Evolutionary conservation across 2,797 vertebrate genomes (phyloP), one percentile per base, ranked within the genome.

Genomic region (Streptopelia turtur): DNA sequence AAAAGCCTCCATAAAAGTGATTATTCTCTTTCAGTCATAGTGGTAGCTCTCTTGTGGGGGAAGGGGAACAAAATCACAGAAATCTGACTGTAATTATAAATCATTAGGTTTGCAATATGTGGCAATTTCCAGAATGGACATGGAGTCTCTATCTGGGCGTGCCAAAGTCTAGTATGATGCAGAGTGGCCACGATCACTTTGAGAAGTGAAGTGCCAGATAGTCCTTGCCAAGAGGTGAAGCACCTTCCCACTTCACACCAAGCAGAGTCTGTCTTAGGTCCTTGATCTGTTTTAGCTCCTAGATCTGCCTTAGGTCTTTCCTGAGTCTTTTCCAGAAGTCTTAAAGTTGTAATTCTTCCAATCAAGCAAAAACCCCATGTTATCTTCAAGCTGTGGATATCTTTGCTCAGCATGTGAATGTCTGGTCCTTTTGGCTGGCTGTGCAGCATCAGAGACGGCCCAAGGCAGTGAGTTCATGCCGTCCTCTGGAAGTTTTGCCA

Each of bases 1-100:
- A 93, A 81, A 93, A 89, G 75, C 90, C 37, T 81, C 60, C 52
- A 23, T 90, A 13, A 87, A 96, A 91, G 55, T 31, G 35, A 80
- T 93, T 74, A 53, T 74, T 90, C 59, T 83, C 52, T 70, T 82
- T 90, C 64, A 60, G 55, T 43, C 63, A 6, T 9, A 28, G 63
- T 15, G 31, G 56, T 33, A 47, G 35, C 14, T 27, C 71, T 25
- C 59, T 55, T 60, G 10, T 5, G 27, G 15, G 43, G 22, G 12
- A 43, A 30, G 17, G n/a, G 25, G 39, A 31, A 39, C 0, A 2
- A 28, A 78, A 37, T 28, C 13, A 30, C 55, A 60, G 21, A 52
- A 23, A 63, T 43, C 20, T 2, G 20, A 16, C 57, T 35, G 37
- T 10, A 65, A 65, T 66, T 74, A 35, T 45, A 71, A 6, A 16